Evolutionary conservation across 2,797 vertebrate species (phyloP).

Genomic region (Antennarius maculatus): DNA sequence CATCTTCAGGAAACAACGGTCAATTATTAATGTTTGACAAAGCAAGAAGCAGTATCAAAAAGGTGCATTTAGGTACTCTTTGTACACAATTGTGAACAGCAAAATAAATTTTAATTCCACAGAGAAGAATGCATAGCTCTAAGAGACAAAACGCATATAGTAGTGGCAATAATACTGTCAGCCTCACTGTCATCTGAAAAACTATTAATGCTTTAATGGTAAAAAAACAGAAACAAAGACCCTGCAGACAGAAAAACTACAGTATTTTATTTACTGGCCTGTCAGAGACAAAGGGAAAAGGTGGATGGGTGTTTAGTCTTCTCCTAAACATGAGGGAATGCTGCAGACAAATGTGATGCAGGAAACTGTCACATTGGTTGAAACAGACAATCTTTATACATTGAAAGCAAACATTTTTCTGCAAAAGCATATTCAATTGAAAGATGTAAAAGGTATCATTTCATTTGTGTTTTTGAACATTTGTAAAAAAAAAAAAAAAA

Average conservation of each 20-base stretch:
- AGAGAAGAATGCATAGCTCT: not conserved
- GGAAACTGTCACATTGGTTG: not conserved
- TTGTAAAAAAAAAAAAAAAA: not conserved
- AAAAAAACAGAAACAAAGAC: conserved; percentile 23
- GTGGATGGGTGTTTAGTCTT: conserved; percentile 11
- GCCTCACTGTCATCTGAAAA: conserved; percentile 27
- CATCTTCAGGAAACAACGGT: conserved; percentile 60
- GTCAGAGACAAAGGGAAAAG: conserved; percentile 33
- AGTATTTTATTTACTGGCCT: conserved; percentile 64
- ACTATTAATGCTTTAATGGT: conserved; percentile 26
- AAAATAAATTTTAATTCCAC: conserved; percentile 14
- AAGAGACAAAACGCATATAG: not conserved
- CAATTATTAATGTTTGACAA: conserved; percentile 63
- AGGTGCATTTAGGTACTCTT: conserved; percentile 25
- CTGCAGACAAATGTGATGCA: conserved; percentile 8
- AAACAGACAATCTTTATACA: not conserved
- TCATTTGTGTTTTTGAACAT: not conserved
- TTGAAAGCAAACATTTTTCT: not conserved
- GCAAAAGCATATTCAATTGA: conserved; percentile 7
- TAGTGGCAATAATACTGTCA: conserved; percentile 35
- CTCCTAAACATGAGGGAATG: conserved; percentile 10
- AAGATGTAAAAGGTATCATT: not conserved
- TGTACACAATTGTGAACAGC: conserved; percentile 30
- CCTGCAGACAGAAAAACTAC: conserved; percentile 48
- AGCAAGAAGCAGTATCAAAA: conserved; percentile 28